These are phyloP conservation scores for Plecotus auritus DNA, from an alignment of 2,113 vertebrate species.

Conservation along the genomic window DNA sequence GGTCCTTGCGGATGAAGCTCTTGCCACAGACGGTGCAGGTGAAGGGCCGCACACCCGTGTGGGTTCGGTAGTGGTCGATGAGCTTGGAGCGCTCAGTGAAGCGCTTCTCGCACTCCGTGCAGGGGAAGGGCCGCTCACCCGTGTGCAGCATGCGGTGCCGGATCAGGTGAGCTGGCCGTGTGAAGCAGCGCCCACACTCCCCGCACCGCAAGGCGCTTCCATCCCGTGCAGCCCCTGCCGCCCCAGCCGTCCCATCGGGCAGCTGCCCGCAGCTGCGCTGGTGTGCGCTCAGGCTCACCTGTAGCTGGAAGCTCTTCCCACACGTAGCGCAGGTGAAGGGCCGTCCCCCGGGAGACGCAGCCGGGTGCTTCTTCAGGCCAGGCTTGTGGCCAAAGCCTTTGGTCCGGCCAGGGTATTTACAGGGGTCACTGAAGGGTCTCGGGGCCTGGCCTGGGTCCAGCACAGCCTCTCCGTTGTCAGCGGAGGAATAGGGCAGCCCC, in stretches of 20 bases:
- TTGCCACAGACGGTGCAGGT: constrained; percentile 69
- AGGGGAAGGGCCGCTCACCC: constrained; percentile 71
- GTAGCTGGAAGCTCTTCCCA: constrained; percentile 85
- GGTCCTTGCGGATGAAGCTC: constrained; percentile 76
- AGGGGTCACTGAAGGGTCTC: constrained; percentile 68
- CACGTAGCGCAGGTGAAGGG: constrained; percentile 83
- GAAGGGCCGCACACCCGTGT: constrained; percentile 75
- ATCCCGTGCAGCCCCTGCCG: neutral
- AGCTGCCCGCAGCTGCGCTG: constrained; percentile 69
- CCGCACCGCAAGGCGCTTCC: constrained; percentile 50
- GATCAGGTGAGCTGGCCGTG: constrained; percentile 88
- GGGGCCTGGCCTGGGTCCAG: constrained; percentile 63
- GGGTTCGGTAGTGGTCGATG: constrained; percentile 74
- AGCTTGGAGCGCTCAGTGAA: constrained; percentile 75
- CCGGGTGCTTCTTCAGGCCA: constrained; percentile 55
- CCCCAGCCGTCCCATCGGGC: constrained; percentile 64
- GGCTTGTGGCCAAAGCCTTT: constrained; percentile 75
- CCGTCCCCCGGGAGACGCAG: constrained; percentile 8
- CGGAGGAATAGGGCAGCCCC: constrained; percentile 63
- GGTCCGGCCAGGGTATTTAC: constrained; percentile 78
- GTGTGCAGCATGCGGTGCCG: constrained; percentile 75
- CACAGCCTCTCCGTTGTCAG: constrained; percentile 67
- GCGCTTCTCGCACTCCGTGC: constrained; percentile 74
- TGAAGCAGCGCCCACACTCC: constrained; percentile 86
- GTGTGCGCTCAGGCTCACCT: constrained; percentile 85